Percentiles rank a stretch among this genome's conserved stretches.
These are phyloP conservation scores for Nephila pilipes DNA, from an alignment of 1,140 invertebrate species.

Conservation along the genomic window DNA sequence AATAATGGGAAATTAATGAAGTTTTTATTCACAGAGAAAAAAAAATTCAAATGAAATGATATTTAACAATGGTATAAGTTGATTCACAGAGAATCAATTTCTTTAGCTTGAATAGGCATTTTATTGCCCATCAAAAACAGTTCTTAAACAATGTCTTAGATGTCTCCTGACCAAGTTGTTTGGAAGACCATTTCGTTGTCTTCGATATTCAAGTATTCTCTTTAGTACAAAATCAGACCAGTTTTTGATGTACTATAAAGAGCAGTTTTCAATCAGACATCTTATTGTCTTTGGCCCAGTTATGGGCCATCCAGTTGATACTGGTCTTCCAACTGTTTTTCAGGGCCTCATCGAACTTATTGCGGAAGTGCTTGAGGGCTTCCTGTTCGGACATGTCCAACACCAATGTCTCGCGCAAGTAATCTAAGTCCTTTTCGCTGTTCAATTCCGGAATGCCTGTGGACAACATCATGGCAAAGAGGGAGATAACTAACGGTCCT, in stretches of 20 bases:
- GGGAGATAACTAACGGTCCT: conserved; percentile 84
- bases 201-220: not conserved
- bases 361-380: conserved; percentile 92
- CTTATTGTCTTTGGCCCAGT: conserved; percentile 92
- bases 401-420: conserved; percentile 84
- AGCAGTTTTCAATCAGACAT: conserved; percentile 31
- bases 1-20: not conserved
- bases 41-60: not conserved
- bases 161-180: too few species aligned
- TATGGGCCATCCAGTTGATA: conserved; percentile 96
- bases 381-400: conserved; percentile 90
- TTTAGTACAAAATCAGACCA: not conserved
- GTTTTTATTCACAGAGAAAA: not conserved
- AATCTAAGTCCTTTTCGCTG: conserved; percentile 84
- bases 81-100: not conserved
- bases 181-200: not conserved
- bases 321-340: conserved; percentile 97
- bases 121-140: not conserved
- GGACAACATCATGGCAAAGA: conserved; percentile 86
- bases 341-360: conserved; percentile 94
- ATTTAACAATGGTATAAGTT: not conserved
- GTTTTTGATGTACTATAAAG: not conserved
- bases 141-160: not conserved
- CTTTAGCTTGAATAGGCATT: not conserved
- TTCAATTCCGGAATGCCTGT: conserved; percentile 85